Conservation (phyloP, 2,888 invertebrate species). For the Melieria picta region DNA sequence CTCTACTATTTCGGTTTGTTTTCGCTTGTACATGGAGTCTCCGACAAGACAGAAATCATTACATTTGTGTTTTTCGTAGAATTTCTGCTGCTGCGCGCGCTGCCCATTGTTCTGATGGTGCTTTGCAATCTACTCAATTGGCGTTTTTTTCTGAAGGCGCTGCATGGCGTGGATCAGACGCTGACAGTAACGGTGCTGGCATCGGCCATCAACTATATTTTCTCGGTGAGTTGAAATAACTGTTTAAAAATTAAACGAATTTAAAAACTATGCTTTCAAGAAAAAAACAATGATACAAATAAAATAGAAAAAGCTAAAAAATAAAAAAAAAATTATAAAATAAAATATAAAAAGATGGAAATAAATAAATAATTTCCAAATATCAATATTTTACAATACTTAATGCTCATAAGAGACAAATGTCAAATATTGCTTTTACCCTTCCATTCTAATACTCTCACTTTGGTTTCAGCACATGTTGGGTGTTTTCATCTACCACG, state of each 20-base stretch:
- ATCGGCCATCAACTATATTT: constrained; percentile 71
- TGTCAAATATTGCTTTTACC: too few species aligned
- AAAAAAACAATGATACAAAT: too few species aligned
- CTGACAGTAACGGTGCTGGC: constrained; percentile 70
- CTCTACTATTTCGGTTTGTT: constrained; percentile 16
- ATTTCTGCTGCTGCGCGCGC: constrained; percentile 53
- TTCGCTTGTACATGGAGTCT: background rate
- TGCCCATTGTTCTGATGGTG: constrained; percentile 69
- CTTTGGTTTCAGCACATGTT: constrained; percentile 73
- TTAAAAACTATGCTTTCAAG: too few species aligned
- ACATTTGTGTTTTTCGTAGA: constrained; percentile 39
- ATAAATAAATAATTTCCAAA: too few species aligned
- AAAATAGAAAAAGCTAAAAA: too few species aligned
- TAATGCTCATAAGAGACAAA: too few species aligned
- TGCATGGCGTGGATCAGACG: constrained; percentile 69
- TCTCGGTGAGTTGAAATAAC: constrained; percentile 66
- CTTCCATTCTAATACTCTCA: too few species aligned
- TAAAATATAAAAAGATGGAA: too few species aligned
- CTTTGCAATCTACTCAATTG: constrained; percentile 70
- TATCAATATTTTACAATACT: too few species aligned
- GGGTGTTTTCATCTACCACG: constrained; percentile 77
- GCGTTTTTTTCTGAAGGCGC: constrained; percentile 71
- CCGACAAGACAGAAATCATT: background rate
- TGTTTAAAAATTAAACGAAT: too few species aligned
- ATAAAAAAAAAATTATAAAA: too few species aligned